phyloP scores from a whole-genome alignment of 2,797 vertebrate species.

The Hyperoplus immaculatus region DNA sequence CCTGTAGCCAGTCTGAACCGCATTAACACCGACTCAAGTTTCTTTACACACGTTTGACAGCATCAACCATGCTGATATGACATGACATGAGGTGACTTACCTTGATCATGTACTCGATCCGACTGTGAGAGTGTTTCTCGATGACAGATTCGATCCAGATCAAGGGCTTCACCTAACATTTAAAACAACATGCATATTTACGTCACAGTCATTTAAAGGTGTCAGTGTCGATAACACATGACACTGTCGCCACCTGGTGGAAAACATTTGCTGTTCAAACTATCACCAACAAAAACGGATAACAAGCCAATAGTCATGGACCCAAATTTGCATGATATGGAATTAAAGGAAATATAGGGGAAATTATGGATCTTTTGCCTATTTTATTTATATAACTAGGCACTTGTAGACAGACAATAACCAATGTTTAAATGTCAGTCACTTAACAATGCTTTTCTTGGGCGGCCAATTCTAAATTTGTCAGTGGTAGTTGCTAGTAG shows the following conservation, averaged over 20 bases:
- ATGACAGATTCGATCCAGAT: constrained; percentile 99
- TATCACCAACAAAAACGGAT: not conserved
- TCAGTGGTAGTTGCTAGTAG: not conserved
- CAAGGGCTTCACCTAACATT: constrained; percentile 93
- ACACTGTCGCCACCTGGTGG: constrained; percentile 67
- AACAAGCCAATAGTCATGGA: not conserved
- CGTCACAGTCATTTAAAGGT: not conserved
- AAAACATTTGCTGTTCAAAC: not conserved
- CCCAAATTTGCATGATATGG: not conserved
- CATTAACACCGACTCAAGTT: not conserved
- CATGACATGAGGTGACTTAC: constrained; percentile 71
- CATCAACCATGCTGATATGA: not conserved
- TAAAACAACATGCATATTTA: constrained; percentile 7
- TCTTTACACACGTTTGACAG: not conserved
- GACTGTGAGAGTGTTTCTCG: constrained; percentile 99
- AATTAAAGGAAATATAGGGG: constrained; percentile 18
- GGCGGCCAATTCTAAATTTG: not conserved
- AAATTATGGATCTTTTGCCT: constrained; percentile 10
- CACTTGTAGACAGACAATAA: not conserved
- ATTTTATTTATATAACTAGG: not conserved
- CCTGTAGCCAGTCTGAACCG: not conserved
- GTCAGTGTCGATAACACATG: not conserved
- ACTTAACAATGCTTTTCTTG: not conserved
- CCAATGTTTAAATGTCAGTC: not conserved
- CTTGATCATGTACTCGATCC: constrained; percentile 99